phyloP scores from a whole-genome alignment of 2,113 vertebrate genomes.

The Pterocles gutturalis region DNA sequence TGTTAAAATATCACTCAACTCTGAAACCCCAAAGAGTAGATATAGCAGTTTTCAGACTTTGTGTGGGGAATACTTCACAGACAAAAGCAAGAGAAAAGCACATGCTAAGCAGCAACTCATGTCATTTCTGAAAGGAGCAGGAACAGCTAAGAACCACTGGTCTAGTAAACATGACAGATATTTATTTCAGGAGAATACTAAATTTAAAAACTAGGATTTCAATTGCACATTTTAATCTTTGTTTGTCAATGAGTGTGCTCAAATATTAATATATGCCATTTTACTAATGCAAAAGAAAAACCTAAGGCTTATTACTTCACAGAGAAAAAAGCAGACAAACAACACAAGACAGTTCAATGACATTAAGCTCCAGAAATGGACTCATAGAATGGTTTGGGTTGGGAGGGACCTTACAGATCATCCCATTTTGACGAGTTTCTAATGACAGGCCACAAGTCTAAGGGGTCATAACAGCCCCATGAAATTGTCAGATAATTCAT shows the following conservation, averaged over 20 bases:
- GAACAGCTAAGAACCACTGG: neutral
- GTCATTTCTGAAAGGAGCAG: neutral
- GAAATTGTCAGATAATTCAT: neutral
- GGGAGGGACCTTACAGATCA: too few species aligned
- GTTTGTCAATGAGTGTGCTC: neutral
- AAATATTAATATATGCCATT: neutral
- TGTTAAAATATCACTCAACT: neutral
- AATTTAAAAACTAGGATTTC: neutral
- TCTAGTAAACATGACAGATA: neutral
- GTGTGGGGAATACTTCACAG: neutral
- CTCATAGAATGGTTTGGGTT: too few species aligned
- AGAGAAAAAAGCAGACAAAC: neutral
- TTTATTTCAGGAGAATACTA: neutral
- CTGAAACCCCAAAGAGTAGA: neutral
- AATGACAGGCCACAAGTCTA: neutral
- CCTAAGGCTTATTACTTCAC: neutral
- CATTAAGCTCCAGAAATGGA: neutral
- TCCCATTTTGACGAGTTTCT: neutral
- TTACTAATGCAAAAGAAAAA: neutral
- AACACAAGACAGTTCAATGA: neutral
- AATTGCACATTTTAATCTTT: neutral
- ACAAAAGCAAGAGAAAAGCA: neutral
- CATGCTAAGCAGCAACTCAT: neutral
- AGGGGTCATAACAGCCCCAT: neutral
- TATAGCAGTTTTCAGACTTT: neutral